These are phyloP conservation scores for Hoplias malabaricus DNA, from an alignment of 2,113 vertebrate species.

Conservation along the genomic window DNA sequence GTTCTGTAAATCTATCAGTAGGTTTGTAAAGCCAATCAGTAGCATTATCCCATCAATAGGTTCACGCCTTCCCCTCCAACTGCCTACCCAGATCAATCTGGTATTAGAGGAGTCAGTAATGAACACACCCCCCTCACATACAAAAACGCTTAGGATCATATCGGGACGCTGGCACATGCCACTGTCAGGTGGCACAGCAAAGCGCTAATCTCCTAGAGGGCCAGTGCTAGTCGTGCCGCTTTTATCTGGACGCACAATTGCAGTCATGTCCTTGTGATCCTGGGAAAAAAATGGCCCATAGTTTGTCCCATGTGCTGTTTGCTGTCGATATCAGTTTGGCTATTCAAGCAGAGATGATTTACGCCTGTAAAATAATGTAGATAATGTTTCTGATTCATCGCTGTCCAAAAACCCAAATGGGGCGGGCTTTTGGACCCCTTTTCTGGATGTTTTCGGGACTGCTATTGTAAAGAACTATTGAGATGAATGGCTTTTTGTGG, in stretches of 20 bases:
- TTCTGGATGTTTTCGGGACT: neutral
- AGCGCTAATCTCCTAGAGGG: constrained; percentile 66
- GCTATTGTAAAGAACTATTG: neutral
- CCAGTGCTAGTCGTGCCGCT: constrained; percentile 58
- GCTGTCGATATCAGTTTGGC: neutral
- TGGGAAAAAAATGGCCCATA: neutral
- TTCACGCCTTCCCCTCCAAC: constrained; percentile 30
- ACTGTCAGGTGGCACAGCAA: constrained; percentile 51
- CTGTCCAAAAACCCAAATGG: constrained; percentile 15
- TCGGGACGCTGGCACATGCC: constrained; percentile 57
- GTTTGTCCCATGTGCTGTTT: neutral
- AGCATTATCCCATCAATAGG: no score
- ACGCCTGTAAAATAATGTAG: neutral
- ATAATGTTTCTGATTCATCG: neutral
- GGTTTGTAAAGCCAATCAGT: constrained; percentile 18
- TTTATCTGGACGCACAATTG: constrained; percentile 58
- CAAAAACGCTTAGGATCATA: constrained; percentile 49
- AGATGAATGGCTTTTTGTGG: neutral
- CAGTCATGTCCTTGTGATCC: constrained; percentile 44
- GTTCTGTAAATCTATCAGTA: constrained; percentile 55
- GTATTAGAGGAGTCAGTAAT: constrained; percentile 72
- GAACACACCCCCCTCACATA: constrained; percentile 45
- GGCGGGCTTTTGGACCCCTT: neutral
- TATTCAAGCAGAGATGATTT: neutral
- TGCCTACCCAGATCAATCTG: constrained; percentile 41